Conservation (phyloP, 2,888 invertebrate genomes). For the Sphecodes monilicornis region DNA sequence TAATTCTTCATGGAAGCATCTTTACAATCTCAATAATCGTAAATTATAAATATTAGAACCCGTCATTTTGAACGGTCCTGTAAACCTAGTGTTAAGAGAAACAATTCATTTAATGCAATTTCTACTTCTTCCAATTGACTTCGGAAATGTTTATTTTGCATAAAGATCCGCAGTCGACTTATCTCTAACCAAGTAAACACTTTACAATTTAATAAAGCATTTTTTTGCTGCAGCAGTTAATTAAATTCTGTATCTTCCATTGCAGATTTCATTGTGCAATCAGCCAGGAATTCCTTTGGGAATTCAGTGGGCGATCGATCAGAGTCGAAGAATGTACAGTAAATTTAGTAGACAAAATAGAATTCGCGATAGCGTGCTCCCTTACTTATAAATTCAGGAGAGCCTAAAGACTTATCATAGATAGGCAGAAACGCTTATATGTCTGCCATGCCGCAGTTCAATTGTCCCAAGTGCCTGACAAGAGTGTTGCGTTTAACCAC, state of each 20-base stretch:
- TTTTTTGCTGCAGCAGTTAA: background rate
- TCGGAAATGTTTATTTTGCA: background rate
- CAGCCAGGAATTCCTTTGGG: too few species aligned
- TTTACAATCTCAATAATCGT: too few species aligned
- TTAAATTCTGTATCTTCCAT: background rate
- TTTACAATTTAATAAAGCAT: background rate
- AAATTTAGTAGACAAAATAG: background rate
- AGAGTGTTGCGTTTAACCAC: conserved; percentile 48
- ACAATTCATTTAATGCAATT: too few species aligned
- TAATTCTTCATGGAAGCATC: too few species aligned
- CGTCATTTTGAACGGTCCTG: too few species aligned
- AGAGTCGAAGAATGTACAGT: background rate
- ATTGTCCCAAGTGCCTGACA: conserved; percentile 40
- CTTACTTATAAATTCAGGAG: background rate
- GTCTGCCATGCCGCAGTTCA: background rate
- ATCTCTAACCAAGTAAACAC: background rate
- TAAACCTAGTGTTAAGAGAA: too few species aligned
- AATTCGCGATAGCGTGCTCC: background rate
- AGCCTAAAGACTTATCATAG: background rate
- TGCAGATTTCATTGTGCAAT: background rate
- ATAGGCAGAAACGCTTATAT: background rate
- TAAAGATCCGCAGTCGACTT: background rate
- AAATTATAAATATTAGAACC: too few species aligned
- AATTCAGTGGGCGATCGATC: background rate
- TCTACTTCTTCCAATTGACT: background rate